Conservation (phyloP, 1,140 invertebrate genomes). For the Eurosta solidaginis region DNA sequence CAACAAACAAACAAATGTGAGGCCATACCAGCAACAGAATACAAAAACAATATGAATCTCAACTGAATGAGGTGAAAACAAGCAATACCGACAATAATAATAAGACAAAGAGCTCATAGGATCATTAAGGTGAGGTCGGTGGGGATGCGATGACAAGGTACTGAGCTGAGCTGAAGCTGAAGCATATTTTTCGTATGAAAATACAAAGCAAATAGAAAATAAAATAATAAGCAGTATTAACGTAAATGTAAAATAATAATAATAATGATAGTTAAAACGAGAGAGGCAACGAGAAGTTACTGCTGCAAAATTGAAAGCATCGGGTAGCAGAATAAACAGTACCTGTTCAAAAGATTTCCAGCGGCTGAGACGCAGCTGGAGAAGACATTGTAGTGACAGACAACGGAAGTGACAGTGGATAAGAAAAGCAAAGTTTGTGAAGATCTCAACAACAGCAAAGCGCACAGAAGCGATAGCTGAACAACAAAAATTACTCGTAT, state of each 20-base stretch:
- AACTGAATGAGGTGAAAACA: not conserved
- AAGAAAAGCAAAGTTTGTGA: not conserved
- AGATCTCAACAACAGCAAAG: not conserved
- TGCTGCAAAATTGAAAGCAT: not conserved
- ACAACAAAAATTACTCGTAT: conserved; percentile 4
- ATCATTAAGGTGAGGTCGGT: not conserved
- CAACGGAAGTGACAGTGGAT: not conserved
- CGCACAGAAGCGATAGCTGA: conserved; percentile 1
- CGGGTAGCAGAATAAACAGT: not conserved
- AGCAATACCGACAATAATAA: not conserved
- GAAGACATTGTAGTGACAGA: not conserved
- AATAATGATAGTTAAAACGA: not conserved
- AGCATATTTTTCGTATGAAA: not conserved
- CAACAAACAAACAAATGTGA: not conserved
- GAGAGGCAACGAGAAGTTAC: not conserved
- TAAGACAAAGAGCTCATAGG: no score
- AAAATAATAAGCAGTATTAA: conserved; percentile 21
- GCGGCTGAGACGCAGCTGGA: no score
- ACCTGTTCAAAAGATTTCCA: no score
- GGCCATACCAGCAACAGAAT: no score
- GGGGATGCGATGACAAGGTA: no score
- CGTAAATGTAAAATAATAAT: not conserved
- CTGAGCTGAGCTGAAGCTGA: not conserved
- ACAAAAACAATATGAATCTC: not conserved
- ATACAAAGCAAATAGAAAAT: not conserved